Base-by-base conservation (phyloP, 2,797 vertebrate species). In the Acrossocheilus fasciatus region DNA sequence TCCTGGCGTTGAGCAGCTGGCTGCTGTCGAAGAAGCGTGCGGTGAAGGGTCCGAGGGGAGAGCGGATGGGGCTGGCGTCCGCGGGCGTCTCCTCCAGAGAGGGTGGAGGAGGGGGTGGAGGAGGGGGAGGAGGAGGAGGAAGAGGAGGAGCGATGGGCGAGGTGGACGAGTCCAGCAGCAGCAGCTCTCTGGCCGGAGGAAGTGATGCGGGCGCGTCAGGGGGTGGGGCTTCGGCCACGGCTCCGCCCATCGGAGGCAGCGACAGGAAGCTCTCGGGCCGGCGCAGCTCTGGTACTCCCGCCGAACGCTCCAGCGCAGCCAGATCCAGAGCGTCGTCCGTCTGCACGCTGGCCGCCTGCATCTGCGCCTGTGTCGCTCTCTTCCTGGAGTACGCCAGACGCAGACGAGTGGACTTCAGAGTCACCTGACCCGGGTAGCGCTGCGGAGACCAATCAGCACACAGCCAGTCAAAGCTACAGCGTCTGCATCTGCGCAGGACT, bases 401-500 rank as follows among this genome's bases (percentile, higher is more conserved):
- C 84, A 97, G 90, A 54, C 98, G 95, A 74, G 97, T 96, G 89
- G 98, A 98, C 93, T 98, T 99, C 87, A 99, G 95, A 70, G 97
- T 97, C 90, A 99, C 96, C 93, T 99, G 98, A 26, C 98, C 97
- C 2, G 98, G 97, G 86, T 98, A 97, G 15, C 96, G 97, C 98
- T 99, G 26, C 72, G 47, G 73, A 34, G 23, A 4, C 0, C 59
- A 41, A 83, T 64, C 52, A 26, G 20, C 68, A 15, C 62, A 12
- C 73, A 72, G 36, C 20, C 15, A 9, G 64, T 64, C n/a, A 26
- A 14, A 64, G 59, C n/a, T 64, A 50, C 50, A 7, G 14, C 47
- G 2, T 20, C 30, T 30, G 30, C 30, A 30, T 30, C 30, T 30
- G 30, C 30, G 30, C 30, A 30, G 30, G 54, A 20, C 3, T 8